Evolutionary conservation across 2,888 invertebrate genomes (phyloP).

Genomic region (Hofmannophila pseudospretella): DNA sequence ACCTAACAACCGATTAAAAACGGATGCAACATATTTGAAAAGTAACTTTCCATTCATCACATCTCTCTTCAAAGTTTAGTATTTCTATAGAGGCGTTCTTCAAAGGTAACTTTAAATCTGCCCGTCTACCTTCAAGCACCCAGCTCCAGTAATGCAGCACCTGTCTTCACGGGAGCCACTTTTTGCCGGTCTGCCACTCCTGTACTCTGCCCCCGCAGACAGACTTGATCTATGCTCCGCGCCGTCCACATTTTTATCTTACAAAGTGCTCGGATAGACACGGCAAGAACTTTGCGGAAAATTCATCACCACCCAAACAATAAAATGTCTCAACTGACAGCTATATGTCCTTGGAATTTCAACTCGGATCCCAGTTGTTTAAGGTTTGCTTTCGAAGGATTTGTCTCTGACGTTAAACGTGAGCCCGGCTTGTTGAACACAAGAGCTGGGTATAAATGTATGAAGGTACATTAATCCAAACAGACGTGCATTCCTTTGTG

Average conservation of each 20-base stretch:
- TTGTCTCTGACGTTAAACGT: slow-evolving; percentile 30
- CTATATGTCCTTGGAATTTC: slow-evolving; percentile 5
- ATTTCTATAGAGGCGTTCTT: too few species aligned
- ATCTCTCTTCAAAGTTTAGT: too few species aligned
- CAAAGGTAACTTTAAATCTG: too few species aligned
- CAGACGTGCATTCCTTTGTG: slow-evolving; percentile 70
- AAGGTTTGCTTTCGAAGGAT: slow-evolving; percentile 22
- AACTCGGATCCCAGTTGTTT: background rate
- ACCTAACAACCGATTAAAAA: too few species aligned
- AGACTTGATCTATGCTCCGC: slow-evolving; percentile 68
- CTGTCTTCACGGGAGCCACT: slow-evolving; percentile 44
- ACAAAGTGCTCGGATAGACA: slow-evolving; percentile 76
- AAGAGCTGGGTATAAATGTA: slow-evolving; percentile 66
- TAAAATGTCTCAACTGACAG: slow-evolving; percentile 26
- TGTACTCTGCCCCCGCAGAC: slow-evolving; percentile 49
- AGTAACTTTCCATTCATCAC: too few species aligned
- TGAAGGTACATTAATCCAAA: slow-evolving; percentile 74
- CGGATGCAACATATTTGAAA: too few species aligned
- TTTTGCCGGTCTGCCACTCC: slow-evolving; percentile 52
- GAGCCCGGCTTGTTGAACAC: slow-evolving; percentile 42
- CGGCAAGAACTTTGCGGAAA: slow-evolving; percentile 69
- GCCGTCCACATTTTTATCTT: slow-evolving; percentile 72
- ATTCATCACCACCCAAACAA: slow-evolving; percentile 45
- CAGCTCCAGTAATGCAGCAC: slow-evolving; percentile 31
- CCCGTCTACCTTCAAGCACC: too few species aligned